These are phyloP conservation scores for Corythornis madagascariensis DNA, from an alignment of 2,113 vertebrate genomes.

Conservation along the genomic window DNA sequence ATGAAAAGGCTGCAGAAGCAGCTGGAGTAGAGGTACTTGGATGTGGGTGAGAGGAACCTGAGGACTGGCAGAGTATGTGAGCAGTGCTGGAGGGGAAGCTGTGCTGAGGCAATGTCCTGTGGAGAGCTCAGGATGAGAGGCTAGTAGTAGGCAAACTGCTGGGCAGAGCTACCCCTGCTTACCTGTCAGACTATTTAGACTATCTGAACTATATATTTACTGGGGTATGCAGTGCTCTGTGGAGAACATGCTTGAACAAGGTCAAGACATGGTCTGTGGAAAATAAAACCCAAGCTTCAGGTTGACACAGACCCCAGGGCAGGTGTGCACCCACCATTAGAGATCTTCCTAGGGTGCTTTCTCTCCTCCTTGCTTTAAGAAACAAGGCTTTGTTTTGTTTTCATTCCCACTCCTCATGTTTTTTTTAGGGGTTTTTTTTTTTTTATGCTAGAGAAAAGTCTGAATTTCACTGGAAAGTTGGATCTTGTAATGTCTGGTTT, in stretches of 20 bases:
- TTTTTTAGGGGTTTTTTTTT: slow-evolving; percentile 52
- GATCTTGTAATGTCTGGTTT: slow-evolving; percentile 68
- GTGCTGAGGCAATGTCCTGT: not conserved
- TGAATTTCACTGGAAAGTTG: slow-evolving; percentile 77
- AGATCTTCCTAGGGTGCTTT: not conserved
- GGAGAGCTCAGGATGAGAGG: not conserved
- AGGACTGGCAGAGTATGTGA: not conserved
- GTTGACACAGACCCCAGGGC: fast-evolving
- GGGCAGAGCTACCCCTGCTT: not conserved
- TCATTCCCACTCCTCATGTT: slow-evolving; percentile 53
- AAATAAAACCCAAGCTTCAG: not conserved
- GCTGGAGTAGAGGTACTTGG: not conserved
- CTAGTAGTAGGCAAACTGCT: not conserved
- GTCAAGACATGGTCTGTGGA: not conserved
- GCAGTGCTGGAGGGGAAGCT: not conserved
- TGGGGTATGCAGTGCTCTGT: not conserved
- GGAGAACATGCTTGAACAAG: not conserved
- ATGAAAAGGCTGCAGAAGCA: not conserved
- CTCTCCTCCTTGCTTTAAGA: not conserved
- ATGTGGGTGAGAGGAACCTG: not conserved
- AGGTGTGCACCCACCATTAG: not conserved
- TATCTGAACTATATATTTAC: not conserved
- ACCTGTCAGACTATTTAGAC: not conserved
- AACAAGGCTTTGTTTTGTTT: slow-evolving; percentile 49
- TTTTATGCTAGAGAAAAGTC: slow-evolving; percentile 68